A percentile compares a stretch with the other conserved stretches of the same genome.
Conservation (phyloP, 2,888 invertebrate genomes). For the Macaria notata region DNA sequence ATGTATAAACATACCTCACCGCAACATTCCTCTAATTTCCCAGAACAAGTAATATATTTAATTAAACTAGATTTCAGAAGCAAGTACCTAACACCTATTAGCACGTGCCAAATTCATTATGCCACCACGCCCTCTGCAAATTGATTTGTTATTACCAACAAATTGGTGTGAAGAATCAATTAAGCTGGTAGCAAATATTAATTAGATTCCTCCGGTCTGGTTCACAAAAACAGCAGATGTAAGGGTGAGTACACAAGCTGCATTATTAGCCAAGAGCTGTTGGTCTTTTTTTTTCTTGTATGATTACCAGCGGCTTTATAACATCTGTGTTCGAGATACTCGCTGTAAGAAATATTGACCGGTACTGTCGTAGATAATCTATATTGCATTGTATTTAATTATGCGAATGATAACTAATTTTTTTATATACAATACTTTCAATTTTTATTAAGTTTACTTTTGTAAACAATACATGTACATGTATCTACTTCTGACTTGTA, state of each 20-base stretch:
- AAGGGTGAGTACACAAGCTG: slow-evolving; percentile 59
- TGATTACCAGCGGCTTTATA: slow-evolving; percentile 64
- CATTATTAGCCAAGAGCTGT: slow-evolving; percentile 69
- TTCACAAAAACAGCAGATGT: slow-evolving; percentile 78
- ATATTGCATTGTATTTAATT: too few relatives aligned
- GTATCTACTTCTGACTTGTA: too few relatives aligned
- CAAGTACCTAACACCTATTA: slow-evolving; percentile 5
- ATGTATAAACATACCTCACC: too few relatives aligned
- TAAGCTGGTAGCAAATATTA: slow-evolving; percentile 69
- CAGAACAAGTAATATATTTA: neutral
- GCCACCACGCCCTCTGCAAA: slow-evolving; percentile 42
- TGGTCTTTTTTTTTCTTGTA: slow-evolving; percentile 66
- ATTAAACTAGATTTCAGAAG: slow-evolving; percentile 12
- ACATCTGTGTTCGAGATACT: slow-evolving; percentile 68
- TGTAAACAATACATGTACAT: too few relatives aligned
- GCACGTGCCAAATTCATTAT: slow-evolving; percentile 32
- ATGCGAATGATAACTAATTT: too few relatives aligned
- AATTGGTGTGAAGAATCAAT: slow-evolving; percentile 73
- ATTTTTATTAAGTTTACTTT: too few relatives aligned
- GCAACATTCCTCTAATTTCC: too few relatives aligned
- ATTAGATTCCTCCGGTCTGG: slow-evolving; percentile 67
- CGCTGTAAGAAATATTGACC: slow-evolving; percentile 32
- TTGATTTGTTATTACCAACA: slow-evolving; percentile 53
- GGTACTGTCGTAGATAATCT: too few relatives aligned
- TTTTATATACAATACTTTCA: too few relatives aligned